Base-by-base conservation (phyloP, 2,888 invertebrate species). In the Tuberolachnus salignus region DNA sequence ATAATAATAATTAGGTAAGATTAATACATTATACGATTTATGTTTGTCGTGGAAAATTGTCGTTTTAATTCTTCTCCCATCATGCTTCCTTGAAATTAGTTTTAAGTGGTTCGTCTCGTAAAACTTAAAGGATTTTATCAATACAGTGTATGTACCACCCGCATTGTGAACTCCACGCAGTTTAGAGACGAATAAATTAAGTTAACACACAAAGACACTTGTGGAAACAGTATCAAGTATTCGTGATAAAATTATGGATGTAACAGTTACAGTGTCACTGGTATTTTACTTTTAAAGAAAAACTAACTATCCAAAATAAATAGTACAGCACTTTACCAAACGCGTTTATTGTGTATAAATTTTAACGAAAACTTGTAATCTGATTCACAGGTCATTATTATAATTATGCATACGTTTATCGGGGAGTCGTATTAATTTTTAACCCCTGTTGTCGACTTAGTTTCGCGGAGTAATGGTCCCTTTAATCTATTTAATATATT, bases 41-140 rank as follows among this genome's bases (percentile, higher is more conserved):
- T 70, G 2, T 71, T 6, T 23, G 23, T 10, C 16, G 16, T 23
- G 57, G 23, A 23, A 71, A 71, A 44, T 23, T 70, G 44, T 59
- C 23, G 44, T 59, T 59, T 23, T 46, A 21, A 13, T 10, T 42
- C 8, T 61, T n/a, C 21, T 26, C 16, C n/a, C n/a, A n/a, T n/a
- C 19, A 1, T n/a, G 0, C 49, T n/a, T 49, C 23, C 14, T 64
- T 6, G 8, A 13, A 63, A 55, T 16, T 64, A n/a, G 53, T 74
- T 44, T 23, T 42, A 53, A 53, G 64, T 64, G 44, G 53, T 74
- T 74, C 53, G 13, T 26, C 49, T 72, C 3, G 57, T 16, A 57
- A 49, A 53, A 53, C 53, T 64, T 44, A 44, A 44, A 23, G 64
- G 64, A 23, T 74, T 64, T 42, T 55, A 71, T 71, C 57, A 57